phyloP scores from a whole-genome alignment of 1,140 invertebrate species.

The Aphaenogaster floridana region DNA sequence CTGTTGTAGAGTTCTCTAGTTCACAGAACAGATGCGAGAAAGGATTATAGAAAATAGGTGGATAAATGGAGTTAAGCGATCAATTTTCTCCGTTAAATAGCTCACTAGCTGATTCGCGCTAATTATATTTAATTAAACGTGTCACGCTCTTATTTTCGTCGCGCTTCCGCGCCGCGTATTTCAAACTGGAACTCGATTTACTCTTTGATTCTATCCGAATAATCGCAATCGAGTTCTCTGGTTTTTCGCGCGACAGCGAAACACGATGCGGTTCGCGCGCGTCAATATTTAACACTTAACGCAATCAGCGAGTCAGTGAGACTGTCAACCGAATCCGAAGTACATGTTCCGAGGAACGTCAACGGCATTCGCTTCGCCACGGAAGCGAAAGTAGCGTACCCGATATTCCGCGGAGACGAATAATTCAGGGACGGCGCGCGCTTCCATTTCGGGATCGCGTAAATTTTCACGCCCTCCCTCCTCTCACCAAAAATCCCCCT shows the following conservation, averaged over 20 bases:
- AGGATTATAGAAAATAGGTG: neutral
- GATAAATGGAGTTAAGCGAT: too few species aligned
- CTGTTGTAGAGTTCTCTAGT: too few species aligned
- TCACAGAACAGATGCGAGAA: neutral
- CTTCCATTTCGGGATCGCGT: constrained; percentile 49
- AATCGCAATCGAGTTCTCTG: neutral
- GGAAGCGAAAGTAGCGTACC: neutral
- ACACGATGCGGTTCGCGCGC: neutral
- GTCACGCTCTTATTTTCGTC: neutral
- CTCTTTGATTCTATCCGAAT: neutral
- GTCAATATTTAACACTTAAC: constrained; percentile 1
- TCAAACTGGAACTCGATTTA: neutral
- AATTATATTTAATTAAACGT: neutral
- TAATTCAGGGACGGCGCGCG: constrained; percentile 24
- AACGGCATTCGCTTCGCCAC: neutral
- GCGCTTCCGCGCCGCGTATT: neutral
- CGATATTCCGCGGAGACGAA: constrained; percentile 18
- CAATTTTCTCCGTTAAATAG: neutral
- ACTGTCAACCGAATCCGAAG: neutral
- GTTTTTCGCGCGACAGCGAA: neutral
- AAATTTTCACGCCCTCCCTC: constrained; percentile 24
- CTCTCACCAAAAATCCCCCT: neutral
- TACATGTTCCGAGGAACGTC: constrained; percentile 7
- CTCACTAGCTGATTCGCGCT: neutral
- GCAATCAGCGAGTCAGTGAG: constrained; percentile 8